phyloP scores from a whole-genome alignment of 2,888 invertebrate species.

The Gnatocerus cornutus region DNA sequence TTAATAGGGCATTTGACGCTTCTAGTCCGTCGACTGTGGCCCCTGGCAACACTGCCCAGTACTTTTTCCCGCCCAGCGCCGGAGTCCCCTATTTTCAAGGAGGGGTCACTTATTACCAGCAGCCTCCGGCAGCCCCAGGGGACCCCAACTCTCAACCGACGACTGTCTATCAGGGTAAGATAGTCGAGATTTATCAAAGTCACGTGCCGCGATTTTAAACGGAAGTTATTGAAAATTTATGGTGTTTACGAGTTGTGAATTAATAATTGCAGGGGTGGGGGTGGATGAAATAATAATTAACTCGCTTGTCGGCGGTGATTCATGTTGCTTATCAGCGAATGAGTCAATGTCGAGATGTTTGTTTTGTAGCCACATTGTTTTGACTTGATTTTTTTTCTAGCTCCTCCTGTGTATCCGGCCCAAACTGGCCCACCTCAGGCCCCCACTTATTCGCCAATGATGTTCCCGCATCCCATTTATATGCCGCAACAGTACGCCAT shows the following conservation, averaged over 20 bases:
- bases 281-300: background rate
- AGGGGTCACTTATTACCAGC: conserved; percentile 68
- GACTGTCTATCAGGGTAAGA: conserved; percentile 67
- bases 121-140: conserved; percentile 58
- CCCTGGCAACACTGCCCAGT: conserved; percentile 68
- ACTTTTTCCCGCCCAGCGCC: conserved; percentile 69
- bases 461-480: conserved; percentile 69
- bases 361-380: no score
- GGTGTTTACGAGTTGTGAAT: background rate
- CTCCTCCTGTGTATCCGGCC: conserved; percentile 67
- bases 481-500: conserved; percentile 72
- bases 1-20: conserved; percentile 73
- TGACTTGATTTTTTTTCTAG: conserved; percentile 49
- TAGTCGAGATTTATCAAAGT: no score
- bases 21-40: conserved; percentile 74
- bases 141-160: conserved; percentile 66
- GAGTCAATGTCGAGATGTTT: background rate
- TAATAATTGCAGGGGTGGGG: conserved; percentile 5
- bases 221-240: conserved; percentile 10
- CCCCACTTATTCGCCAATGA: conserved; percentile 68
- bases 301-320: background rate
- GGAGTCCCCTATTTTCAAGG: conserved; percentile 69
- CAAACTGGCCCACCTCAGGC: conserved; percentile 69
- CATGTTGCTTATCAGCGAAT: background rate
- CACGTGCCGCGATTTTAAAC: background rate